Evolutionary conservation across 2,888 invertebrate genomes (phyloP).

Genomic region (Leistus spinibarbis): DNA sequence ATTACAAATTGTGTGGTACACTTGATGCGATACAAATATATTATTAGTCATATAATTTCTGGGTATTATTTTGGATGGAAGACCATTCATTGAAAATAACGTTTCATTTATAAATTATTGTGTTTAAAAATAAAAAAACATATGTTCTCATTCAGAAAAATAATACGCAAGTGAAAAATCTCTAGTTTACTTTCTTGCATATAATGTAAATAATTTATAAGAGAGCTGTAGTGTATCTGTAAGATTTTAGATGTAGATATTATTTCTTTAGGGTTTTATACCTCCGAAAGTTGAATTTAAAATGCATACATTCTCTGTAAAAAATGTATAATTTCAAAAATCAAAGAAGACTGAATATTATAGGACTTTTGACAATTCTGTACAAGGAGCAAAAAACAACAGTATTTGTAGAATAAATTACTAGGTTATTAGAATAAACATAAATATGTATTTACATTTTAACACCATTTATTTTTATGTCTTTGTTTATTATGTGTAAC

Average conservation of each 20-base stretch:
- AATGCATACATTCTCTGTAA: too few relatives aligned
- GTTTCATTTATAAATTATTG: too few relatives aligned
- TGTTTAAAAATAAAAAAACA: too few relatives aligned
- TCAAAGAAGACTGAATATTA: too few relatives aligned
- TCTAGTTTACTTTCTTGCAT: too few relatives aligned
- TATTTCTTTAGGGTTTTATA: too few relatives aligned
- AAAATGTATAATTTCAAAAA: not conserved
- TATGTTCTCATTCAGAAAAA: too few relatives aligned
- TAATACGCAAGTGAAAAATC: too few relatives aligned
- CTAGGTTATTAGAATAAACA: not conserved
- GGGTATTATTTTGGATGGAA: not conserved
- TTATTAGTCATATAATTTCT: not conserved
- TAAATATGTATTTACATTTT: not conserved
- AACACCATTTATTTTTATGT: not conserved
- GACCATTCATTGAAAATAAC: not conserved
- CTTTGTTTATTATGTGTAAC: not conserved
- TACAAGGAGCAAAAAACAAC: not conserved
- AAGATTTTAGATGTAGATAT: too few relatives aligned
- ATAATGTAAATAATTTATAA: not conserved
- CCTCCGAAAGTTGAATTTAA: too few relatives aligned
- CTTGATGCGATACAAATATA: not conserved
- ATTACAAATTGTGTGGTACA: not conserved
- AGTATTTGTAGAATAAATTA: not conserved
- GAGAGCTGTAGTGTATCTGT: not conserved
- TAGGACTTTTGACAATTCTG: too few relatives aligned